Conservation (phyloP, 1,140 invertebrate genomes). For the Zaprionus tsacasi region DNA sequence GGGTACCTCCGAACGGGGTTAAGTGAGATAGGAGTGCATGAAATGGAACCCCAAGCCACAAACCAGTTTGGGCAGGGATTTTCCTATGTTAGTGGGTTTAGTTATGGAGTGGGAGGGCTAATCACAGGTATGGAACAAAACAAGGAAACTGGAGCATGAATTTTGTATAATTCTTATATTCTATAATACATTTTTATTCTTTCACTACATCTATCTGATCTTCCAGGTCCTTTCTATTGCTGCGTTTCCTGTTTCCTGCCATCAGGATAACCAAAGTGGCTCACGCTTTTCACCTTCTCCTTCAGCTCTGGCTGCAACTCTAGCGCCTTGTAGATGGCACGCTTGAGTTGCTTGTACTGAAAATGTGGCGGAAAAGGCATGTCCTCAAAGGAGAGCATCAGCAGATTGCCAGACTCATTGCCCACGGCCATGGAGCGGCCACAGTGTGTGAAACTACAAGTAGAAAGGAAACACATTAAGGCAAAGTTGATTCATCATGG, state of each 20-base stretch:
- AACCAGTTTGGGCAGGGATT: background rate
- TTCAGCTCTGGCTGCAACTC: constrained; percentile 87
- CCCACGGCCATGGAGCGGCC: constrained; percentile 88
- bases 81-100: background rate
- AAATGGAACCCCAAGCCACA: background rate
- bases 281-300: constrained; percentile 86
- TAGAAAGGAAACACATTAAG: background rate
- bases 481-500: background rate
- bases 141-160: background rate
- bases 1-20: constrained; percentile 9
- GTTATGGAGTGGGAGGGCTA: background rate
- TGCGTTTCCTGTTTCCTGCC: constrained; percentile 40
- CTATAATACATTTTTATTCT: background rate
- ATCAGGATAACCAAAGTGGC: constrained; percentile 73
- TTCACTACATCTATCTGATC: background rate
- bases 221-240: constrained; percentile 16
- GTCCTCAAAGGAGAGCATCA: constrained; percentile 88
- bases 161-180: background rate
- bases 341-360: constrained; percentile 86
- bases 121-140: background rate
- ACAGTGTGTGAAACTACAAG: constrained; percentile 86
- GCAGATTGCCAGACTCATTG: constrained; percentile 87
- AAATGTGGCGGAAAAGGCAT: constrained; percentile 89
- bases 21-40: constrained; percentile 22
- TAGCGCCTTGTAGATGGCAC: constrained; percentile 87